Conservation (phyloP, 2,113 vertebrate genomes). For the Pygoscelis antarcticus region DNA sequence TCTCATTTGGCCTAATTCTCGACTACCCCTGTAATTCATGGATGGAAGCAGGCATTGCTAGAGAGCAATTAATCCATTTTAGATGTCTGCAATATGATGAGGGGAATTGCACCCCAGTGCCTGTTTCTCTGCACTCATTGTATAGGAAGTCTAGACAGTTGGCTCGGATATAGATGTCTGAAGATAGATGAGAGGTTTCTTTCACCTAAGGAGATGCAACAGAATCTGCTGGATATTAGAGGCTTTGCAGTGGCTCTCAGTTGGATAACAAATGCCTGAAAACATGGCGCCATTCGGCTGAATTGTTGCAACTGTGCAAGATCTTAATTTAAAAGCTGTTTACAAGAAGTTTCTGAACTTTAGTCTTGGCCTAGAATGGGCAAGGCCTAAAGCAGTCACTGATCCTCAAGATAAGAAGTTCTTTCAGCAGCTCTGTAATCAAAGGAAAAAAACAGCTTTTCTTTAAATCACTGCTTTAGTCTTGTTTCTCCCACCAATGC, state of each 20-base stretch:
- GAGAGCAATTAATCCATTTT: neutral
- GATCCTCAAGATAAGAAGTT: neutral
- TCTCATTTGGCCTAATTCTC: neutral
- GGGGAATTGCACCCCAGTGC: neutral
- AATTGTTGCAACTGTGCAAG: neutral
- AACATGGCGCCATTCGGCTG: neutral
- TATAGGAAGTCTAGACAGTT: neutral
- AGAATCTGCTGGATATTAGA: neutral
- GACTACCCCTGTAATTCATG: neutral
- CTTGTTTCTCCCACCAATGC: neutral
- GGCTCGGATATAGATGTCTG: neutral
- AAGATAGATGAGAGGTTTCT: neutral
- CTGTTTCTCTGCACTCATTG: neutral
- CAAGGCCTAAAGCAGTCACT: neutral
- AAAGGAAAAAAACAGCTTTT: neutral
- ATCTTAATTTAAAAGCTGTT: neutral
- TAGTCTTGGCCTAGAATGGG: neutral
- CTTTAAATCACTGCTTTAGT: slow-evolving; percentile 5
- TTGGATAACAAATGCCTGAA: neutral
- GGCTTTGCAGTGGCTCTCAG: neutral
- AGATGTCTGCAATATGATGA: neutral
- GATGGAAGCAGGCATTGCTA: neutral
- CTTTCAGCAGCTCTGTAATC: slow-evolving; percentile 6
- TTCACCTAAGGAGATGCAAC: neutral
- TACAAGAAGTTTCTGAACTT: neutral